Evolutionary conservation across 2,797 vertebrate genomes (phyloP).

Genomic region (Anolis apletophallus): DNA sequence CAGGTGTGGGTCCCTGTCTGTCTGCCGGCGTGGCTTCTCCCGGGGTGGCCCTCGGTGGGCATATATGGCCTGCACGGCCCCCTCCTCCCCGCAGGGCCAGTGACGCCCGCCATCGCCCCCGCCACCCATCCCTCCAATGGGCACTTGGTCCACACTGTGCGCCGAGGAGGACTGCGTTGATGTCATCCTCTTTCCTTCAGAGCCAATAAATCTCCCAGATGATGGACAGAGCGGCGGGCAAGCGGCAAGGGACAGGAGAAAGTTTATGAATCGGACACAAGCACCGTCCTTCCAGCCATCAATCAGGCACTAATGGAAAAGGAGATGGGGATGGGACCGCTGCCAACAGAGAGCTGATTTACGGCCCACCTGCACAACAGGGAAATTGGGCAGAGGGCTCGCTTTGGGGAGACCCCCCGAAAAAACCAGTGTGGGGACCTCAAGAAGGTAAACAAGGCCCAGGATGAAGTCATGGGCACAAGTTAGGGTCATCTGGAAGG

Average conservation of each 20-base stretch:
- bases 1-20: too few species aligned
- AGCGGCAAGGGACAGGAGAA: slow-evolving; percentile 55
- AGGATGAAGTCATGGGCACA: too few species aligned
- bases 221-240: slow-evolving; percentile 64
- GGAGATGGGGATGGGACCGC: slow-evolving; percentile 50
- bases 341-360: slow-evolving; percentile 62
- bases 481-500: too few species aligned
- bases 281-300: slow-evolving; percentile 68
- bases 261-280: slow-evolving; percentile 76
- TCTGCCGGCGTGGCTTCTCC: slow-evolving; percentile 50
- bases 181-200: slow-evolving; percentile 80
- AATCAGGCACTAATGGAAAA: slow-evolving; percentile 72
- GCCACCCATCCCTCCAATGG: slow-evolving; percentile 50
- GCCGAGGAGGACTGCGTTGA: slow-evolving; percentile 77
- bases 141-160: slow-evolving; percentile 63
- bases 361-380: slow-evolving; percentile 39
- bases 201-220: slow-evolving; percentile 80
- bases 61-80: slow-evolving; percentile 64
- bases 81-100: slow-evolving; percentile 69
- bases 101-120: slow-evolving; percentile 60
- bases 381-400: rapidly evolving
- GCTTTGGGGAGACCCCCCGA: too few species aligned
- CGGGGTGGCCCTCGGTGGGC: slow-evolving; percentile 55
- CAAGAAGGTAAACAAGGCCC: too few species aligned
- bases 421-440: too few species aligned